Evolutionary conservation across 1,140 invertebrate species (phyloP), one percentile per base, ranked within the genome.

Genomic region (Thaumetopoea pityocampa): DNA sequence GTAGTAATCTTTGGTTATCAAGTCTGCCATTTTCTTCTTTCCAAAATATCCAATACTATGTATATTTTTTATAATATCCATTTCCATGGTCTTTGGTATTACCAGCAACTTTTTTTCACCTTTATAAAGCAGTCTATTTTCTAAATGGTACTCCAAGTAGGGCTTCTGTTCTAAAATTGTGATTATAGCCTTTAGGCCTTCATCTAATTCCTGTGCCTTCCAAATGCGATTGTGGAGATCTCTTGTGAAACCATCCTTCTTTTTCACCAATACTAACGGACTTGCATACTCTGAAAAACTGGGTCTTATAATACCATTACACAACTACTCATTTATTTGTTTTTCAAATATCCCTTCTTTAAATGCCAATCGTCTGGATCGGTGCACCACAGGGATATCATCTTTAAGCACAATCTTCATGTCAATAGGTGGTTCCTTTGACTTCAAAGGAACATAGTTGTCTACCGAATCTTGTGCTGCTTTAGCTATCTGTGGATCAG

Each of bases 31-130:
- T 36, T 81, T 85, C 10, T 29, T 59, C 3, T 42, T 52, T 4
- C 41, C 50, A 56, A 74, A 70, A 51, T 79, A 67, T 7, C 64
- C 67, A 24, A 46, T 54, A 10, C 37, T 46, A 45, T 78, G 68
- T n/a, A 30, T 28, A 17, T 10, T 45, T 20, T 28, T 26, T 7
- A 74, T 67, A 1, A 70, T 51, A 11, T 70, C 60, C 1, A 16
- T 27, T 8, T 70, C 51, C 52, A 72, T 51, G 5, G 4, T 16
- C 12, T 35, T 48, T 3, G 68, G 62, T 45, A 73, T 20, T 1
- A 63, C 50, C 22, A 53, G 23, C 41, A 24, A 12, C 16, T 42
- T 45, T 11, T 52, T 19, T 16, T 2, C 1, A 9, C 44, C 46
- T 27, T 50, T 50, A 11, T 45, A 51, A 2, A 57, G n/a, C 20